Evolutionary conservation across 2,113 vertebrate genomes (phyloP), one percentile per base, ranked within the genome.

Genomic region (Anolis sagrei): DNA sequence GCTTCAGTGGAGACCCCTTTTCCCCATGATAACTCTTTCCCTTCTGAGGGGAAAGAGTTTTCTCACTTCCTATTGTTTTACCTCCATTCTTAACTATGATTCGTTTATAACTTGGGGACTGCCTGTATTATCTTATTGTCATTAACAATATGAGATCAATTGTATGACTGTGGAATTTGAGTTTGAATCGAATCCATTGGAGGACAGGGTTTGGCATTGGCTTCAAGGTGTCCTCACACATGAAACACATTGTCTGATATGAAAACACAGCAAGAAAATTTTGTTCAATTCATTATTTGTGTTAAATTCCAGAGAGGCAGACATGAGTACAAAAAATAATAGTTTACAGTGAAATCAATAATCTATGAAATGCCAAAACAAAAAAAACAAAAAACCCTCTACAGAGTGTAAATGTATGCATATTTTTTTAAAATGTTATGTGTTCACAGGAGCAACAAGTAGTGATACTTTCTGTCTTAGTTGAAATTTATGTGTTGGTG

Each of bases 211-310:
- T 32, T 70, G 66, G 29, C 16, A 78, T 58, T 19, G 4, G 0
- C 10, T 87, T n/a, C 48, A 83, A 61, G 6, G 19, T 7, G 6
- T 86, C 83, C 79, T 66, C 29, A 36, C 4, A 8, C 1, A 2
- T 48, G 87, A 70, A 61, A 76, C 83, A 64, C 19, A 73, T 23
- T 51, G 23, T 32, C 13, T 54, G 27, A 5, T 36, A n/a, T 77
- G 7, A 44, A 81, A 88, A 66, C 68, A 83, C 21, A 48, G 64
- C 11, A 23, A 44, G 82, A 21, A 16, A 2, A 25, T 92, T 87
- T 81, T 88, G 74, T 88, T 90, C 32, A 1, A 58, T 84, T 62
- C 21, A 61, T 48, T 74, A 29, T n/a, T 62, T 29, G 18, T 13
- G 27, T 11, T 14, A 61, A 61, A 25, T 69, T 79, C 62, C 13